These are phyloP conservation scores for Lordiphosa clarofinis DNA, from an alignment of 1,140 invertebrate species.

Conservation along the genomic window DNA sequence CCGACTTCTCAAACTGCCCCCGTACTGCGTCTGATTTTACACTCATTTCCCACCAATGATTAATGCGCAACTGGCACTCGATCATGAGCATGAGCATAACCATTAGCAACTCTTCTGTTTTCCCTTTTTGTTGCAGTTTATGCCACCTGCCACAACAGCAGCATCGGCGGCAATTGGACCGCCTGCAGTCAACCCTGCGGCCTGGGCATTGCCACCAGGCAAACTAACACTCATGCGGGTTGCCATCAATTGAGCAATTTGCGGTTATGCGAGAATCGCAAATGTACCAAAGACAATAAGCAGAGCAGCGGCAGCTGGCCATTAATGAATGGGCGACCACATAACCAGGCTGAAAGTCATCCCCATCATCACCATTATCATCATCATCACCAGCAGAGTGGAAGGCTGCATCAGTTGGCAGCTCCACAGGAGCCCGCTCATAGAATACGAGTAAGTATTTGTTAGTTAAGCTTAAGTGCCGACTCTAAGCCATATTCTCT, in stretches of 20 bases:
- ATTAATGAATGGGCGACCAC: constrained; percentile 30
- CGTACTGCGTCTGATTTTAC: too few relatives aligned
- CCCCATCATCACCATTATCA: constrained; percentile 28
- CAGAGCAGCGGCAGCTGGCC: constrained; percentile 19
- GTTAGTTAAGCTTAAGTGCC: neutral
- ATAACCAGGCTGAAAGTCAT: constrained; percentile 30
- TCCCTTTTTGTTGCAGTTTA: constrained; percentile 67
- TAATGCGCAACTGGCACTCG: constrained; percentile 12
- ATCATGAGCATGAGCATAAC: constrained; percentile 23
- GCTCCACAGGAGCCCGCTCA: constrained; percentile 55
- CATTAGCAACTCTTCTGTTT: constrained; percentile 31
- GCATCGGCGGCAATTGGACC: constrained; percentile 82
- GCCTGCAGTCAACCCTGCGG: constrained; percentile 84
- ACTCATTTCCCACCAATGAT: neutral
- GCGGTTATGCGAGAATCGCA: constrained; percentile 82
- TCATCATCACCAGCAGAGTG: constrained; percentile 28
- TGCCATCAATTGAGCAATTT: constrained; percentile 83
- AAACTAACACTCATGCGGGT: constrained; percentile 82
- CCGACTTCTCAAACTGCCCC: too few relatives aligned
- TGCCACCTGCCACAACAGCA: constrained; percentile 79
- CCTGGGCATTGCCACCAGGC: constrained; percentile 83
- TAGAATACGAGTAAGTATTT: constrained; percentile 74
- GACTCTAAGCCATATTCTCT: neutral
- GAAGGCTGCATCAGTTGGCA: constrained; percentile 18
- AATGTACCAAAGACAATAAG: constrained; percentile 69